phyloP scores from a whole-genome alignment of 2,888 invertebrate species.

The Lissonota sp. region DNA sequence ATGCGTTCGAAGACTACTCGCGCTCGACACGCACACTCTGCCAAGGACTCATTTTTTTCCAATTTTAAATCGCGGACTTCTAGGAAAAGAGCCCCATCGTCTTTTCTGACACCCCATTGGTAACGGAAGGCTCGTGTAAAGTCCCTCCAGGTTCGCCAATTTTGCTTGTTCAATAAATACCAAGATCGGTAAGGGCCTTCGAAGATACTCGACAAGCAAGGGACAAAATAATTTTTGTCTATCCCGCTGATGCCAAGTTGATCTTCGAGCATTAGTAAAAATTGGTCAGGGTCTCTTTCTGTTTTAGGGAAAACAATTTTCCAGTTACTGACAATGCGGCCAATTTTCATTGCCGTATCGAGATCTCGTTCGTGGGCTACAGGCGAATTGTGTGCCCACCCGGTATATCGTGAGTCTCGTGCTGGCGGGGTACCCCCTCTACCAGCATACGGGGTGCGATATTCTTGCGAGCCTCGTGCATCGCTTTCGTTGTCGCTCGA shows the following conservation, averaged over 20 bases:
- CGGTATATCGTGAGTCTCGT: not conserved
- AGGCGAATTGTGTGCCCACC: not conserved
- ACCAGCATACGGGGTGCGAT: not conserved
- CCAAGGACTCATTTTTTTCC: constrained; percentile 49
- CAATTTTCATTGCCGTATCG: not conserved
- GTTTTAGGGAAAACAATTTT: constrained; percentile 54
- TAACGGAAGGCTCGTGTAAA: not conserved
- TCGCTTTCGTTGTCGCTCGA: not conserved
- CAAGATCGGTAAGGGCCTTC: constrained; percentile 54
- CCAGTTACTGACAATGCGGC: constrained; percentile 26
- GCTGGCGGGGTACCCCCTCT: too few species aligned
- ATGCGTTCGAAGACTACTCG: constrained; percentile 36
- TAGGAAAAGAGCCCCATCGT: not conserved
- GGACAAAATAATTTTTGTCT: constrained; percentile 60
- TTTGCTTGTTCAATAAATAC: constrained; percentile 45
- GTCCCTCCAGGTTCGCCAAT: constrained; percentile 50
- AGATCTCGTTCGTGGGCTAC: not conserved
- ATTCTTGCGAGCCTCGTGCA: not conserved
- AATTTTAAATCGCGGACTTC: constrained; percentile 45
- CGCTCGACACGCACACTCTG: constrained; percentile 54
- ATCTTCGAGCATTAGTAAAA: not conserved
- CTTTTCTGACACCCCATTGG: too few species aligned
- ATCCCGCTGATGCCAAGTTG: constrained; percentile 47
- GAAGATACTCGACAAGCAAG: constrained; percentile 48
- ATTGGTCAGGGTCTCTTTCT: constrained; percentile 56